phyloP scores from a whole-genome alignment of 2,888 invertebrate species.

The Drosophila putrida region DNA sequence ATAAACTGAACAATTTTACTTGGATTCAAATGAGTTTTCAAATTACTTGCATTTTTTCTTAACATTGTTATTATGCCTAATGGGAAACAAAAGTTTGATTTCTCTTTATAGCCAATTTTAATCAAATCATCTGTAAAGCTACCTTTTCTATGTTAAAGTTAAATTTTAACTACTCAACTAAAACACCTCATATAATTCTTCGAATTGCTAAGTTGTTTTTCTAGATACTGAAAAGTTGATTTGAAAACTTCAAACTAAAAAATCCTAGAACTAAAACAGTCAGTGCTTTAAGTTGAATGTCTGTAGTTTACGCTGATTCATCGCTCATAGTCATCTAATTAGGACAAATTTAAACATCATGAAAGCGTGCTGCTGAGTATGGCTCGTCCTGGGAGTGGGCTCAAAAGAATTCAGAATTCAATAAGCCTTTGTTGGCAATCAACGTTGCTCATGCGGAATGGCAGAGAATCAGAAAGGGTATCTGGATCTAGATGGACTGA shows the following conservation, averaged over 20 bases:
- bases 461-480: constrained; percentile 9
- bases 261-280: not conserved
- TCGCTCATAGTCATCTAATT: constrained; percentile 84
- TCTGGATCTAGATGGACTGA: constrained; percentile 1
- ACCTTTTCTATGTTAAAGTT: too few species aligned
- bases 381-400: constrained; percentile 42
- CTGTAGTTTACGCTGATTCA: constrained; percentile 68
- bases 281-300: constrained; percentile 3
- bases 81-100: not conserved
- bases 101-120: too few species aligned
- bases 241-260: too few species aligned
- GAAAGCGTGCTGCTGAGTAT: constrained; percentile 47
- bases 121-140: too few species aligned
- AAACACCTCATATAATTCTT: too few species aligned
- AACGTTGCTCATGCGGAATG: constrained; percentile 54
- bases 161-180: too few species aligned
- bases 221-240: too few species aligned
- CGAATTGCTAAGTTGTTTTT: too few species aligned
- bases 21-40: constrained; percentile 18
- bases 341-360: constrained; percentile 84
- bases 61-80: not conserved
- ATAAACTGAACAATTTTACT: constrained; percentile 65
- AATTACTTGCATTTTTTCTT: not conserved
- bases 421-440: constrained; percentile 74
- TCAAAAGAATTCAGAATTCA: constrained; percentile 61